Evolutionary conservation across 2,113 vertebrate genomes (phyloP), one percentile per base, ranked within the genome.

Genomic region (Bagarius yarrelli): DNA sequence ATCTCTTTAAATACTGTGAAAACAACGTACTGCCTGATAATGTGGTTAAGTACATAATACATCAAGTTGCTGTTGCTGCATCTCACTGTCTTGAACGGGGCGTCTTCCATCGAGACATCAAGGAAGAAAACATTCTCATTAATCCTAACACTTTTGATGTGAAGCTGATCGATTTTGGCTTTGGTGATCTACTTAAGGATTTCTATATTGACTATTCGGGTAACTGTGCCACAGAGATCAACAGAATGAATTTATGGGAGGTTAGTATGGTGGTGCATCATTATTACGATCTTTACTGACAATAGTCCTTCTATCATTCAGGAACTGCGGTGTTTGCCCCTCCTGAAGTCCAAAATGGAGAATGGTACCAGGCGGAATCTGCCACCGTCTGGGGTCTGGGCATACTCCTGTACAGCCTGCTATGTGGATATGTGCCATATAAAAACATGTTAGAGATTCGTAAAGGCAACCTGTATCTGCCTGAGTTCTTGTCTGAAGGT

Each of bases 131-230:
- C 21, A 55, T 74, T 23, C 52, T 74, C 27, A 56, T 94, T 67
- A 91, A 93, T 53, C 86, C 91, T 15, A 78, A 87, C 18, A 87
- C 83, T 0, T 69, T 83, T 0, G 71, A 88, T 13, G 73, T 91
- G 9, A 89, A 91, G 82, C 84, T 91, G n/a, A 90, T 91, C 11
- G 91, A 91, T 81, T 91, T 91, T 69, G 90, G 90, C 21, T 90
- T 86, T 4, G 87, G 91, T 0, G 53, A 21, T 30, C 30, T 81
- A 4, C 30, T 55, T 27, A 53, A 74, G 21, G 57, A 56, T 34
- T 15, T n/a, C n/a, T 61, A 61, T 57, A 59, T 6, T 0, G 12
- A 14, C 1, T 75, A 16, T 57, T 4, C 32, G 9, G 72, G 72
- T 75, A 36, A 74, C 3, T 56, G 47, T 8, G 9, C 72, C 53